A percentile compares a stretch with the other conserved stretches of the same genome.
These are phyloP conservation scores for Manis pentadactyla DNA, from an alignment of 2,797 vertebrate genomes.

Conservation along the genomic window DNA sequence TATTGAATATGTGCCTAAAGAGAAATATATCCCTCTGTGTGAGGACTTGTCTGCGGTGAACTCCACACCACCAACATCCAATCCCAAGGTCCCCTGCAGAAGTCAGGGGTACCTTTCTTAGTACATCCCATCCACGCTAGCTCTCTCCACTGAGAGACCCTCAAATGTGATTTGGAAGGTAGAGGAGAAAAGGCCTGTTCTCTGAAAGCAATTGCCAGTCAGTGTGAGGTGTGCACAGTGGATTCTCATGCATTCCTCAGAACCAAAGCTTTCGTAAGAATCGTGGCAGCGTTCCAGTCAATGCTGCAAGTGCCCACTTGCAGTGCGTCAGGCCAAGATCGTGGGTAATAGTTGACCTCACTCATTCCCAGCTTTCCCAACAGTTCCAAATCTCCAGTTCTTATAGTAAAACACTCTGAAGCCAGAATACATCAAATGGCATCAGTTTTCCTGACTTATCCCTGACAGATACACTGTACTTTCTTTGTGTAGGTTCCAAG, in stretches of 20 bases:
- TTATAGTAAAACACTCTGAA: neutral
- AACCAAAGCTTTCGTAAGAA: neutral
- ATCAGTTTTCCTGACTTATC: neutral
- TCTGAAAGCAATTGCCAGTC: neutral
- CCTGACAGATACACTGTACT: neutral
- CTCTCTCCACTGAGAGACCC: neutral
- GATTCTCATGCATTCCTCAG: neutral
- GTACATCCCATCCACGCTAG: neutral
- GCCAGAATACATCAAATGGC: neutral
- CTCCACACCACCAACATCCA: neutral
- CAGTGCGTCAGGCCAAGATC: neutral
- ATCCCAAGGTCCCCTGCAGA: neutral
- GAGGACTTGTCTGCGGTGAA: neutral
- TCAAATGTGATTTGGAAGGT: neutral
- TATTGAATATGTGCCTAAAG: neutral
- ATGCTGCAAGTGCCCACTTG: neutral
- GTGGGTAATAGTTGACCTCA: neutral
- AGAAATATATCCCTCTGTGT: neutral
- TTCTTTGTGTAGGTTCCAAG: neutral
- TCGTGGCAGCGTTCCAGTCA: neutral
- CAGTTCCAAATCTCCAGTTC: neutral
- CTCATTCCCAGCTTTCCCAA: neutral
- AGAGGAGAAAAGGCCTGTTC: neutral
- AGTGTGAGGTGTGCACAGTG: neutral
- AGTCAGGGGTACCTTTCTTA: neutral